phyloP scores from a whole-genome alignment of 2,888 invertebrate genomes.

The Aphidoletes aphidimyza region DNA sequence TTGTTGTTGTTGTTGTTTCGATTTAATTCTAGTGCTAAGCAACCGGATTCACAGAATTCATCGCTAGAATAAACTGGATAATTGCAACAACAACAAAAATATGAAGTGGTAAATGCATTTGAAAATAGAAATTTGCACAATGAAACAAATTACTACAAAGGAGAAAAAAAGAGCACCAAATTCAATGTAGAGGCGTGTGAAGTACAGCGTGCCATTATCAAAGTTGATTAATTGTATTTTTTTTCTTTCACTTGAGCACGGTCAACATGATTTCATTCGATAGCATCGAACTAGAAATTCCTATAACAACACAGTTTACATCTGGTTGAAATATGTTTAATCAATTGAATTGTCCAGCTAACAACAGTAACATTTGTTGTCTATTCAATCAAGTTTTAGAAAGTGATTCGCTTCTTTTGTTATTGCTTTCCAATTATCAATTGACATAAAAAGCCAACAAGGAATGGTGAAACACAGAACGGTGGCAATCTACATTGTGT shows the following conservation, averaged over 20 bases:
- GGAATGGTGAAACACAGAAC: neutral
- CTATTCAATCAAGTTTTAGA: slow-evolving; percentile 16
- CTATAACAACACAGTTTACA: too few relatives aligned
- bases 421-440: neutral
- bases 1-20: neutral
- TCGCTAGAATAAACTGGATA: slow-evolving; percentile 1
- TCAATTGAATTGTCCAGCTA: neutral
- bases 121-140: neutral
- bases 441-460: neutral
- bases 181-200: too few relatives aligned
- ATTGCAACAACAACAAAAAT: too few relatives aligned
- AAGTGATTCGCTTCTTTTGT: neutral
- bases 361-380: neutral
- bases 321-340: neutral
- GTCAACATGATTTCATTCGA: neutral
- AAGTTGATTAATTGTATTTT: too few relatives aligned
- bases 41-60: neutral
- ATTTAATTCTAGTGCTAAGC: neutral
- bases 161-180: too few relatives aligned
- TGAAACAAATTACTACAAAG: neutral
- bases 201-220: too few relatives aligned
- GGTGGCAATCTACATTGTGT: too few relatives aligned
- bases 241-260: neutral
- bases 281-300: neutral
- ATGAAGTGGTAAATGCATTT: neutral